Evolutionary conservation across 2,797 vertebrate genomes (phyloP), one percentile per base, ranked within the genome.

Genomic region (Hippocampus kuda): DNA sequence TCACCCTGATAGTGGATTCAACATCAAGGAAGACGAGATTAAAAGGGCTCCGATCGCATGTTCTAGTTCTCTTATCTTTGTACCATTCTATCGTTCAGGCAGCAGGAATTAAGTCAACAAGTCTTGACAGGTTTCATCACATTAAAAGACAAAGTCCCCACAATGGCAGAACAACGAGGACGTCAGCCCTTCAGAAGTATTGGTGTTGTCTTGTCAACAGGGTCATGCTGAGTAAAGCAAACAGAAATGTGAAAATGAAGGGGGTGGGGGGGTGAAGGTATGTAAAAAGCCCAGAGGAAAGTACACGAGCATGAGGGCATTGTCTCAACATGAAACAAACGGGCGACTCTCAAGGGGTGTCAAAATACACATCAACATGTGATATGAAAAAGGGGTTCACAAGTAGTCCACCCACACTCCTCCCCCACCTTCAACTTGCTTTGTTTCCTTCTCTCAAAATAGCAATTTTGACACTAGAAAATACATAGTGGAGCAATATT

Each of bases 121-220:
- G 87, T 54, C 70, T 44, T 0, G 61, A 76, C 84, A 80, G 12
- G 80, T 83, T 72, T 67, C 27, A 72, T 76, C 53, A 62, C 67
- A 74, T 61, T 30, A 73, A 63, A 59, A 34, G 63, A 71, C 68
- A 69, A 44, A 77, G 44, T 3, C 24, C 0, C 63, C 69, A 70
- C 69, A 51, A 65, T 48, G 63, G 3, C 15, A 65, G n/a, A 26
- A 48, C 8, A 48, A 48, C 15, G 26, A 48, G 24, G 42, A 46
- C n/a, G 30, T 61, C 59, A 61, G 5, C 18, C 13, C 15, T 13
- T 44, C 6, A 48, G 42, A 46, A 46, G n/a, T 18, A n/a, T 42
- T 38, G n/a, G 15, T 13, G 12, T 42, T 64, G 62, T n/a, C n/a
- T n/a, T 64, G 41, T 24, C 24, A 65, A 65, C 16, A 48, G 44